These are phyloP conservation scores for Watsonalla binaria DNA, from an alignment of 2,888 invertebrate species.

Conservation along the genomic window DNA sequence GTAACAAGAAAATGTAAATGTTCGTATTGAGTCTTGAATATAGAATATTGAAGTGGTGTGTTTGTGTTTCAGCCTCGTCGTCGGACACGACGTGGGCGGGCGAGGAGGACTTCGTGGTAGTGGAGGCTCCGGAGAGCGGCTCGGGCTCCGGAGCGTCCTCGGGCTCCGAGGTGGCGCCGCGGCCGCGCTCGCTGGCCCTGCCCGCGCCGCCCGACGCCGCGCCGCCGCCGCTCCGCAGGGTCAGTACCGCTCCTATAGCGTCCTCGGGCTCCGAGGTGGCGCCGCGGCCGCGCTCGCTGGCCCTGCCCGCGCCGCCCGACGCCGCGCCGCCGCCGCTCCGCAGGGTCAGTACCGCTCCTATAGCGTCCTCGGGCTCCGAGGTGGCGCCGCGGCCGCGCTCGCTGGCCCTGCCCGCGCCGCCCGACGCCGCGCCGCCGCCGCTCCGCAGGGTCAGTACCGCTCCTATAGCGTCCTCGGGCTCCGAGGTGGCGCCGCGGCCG, in stretches of 20 bases:
- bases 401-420: conserved; percentile 42
- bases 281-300: conserved; percentile 61
- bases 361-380: conserved; percentile 22
- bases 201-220: conserved; percentile 23
- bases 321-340: conserved; percentile 11
- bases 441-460: conserved; percentile 1
- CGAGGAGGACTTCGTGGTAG: conserved; percentile 91
- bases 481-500: conserved; percentile 62
- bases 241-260: conserved; percentile 4
- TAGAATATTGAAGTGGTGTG: neutral
- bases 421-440: conserved; percentile 16
- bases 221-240: conserved; percentile 5
- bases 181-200: conserved; percentile 62
- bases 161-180: conserved; percentile 61
- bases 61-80: conserved; percentile 53
- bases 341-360: conserved; percentile 3
- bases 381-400: conserved; percentile 65
- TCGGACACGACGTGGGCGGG: conserved; percentile 80
- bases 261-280: conserved; percentile 41
- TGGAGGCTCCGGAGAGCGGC: conserved; percentile 83
- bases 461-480: neutral
- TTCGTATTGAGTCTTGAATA: too few relatives aligned
- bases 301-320: conserved; percentile 34
- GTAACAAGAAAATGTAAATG: neutral
- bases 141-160: conserved; percentile 62